These are phyloP conservation scores for Harpalus rufipes DNA, from an alignment of 2,888 invertebrate species.

Conservation along the genomic window DNA sequence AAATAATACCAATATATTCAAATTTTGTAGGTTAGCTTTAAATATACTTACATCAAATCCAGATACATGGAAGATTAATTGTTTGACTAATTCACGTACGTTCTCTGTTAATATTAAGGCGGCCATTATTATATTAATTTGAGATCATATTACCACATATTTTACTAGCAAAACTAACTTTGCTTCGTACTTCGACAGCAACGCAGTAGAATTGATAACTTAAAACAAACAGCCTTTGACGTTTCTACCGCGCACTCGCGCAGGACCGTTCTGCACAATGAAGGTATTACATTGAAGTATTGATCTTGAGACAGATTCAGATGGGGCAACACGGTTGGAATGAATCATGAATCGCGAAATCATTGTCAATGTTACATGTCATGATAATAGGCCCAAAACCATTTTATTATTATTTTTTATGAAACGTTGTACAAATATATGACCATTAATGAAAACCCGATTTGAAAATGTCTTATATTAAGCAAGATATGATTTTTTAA, in stretches of 20 bases:
- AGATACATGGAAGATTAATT: slow-evolving; percentile 71
- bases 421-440: too few species aligned
- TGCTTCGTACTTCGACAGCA: neutral
- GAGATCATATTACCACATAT: slow-evolving; percentile 3
- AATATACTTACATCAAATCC: slow-evolving; percentile 71
- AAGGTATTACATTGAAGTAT: slow-evolving; percentile 47
- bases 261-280: neutral
- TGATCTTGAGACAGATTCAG: slow-evolving; percentile 31
- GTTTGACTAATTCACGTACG: slow-evolving; percentile 69
- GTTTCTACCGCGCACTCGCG: slow-evolving; percentile 52
- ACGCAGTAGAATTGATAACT: slow-evolving; percentile 9
- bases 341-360: neutral
- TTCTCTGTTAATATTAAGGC: slow-evolving; percentile 70
- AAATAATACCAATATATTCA: neutral
- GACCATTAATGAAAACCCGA: too few species aligned
- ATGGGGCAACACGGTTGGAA: slow-evolving; percentile 18
- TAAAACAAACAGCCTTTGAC: slow-evolving; percentile 44
- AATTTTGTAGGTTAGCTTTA: slow-evolving; percentile 65
- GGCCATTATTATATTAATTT: slow-evolving; percentile 69
- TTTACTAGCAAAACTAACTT: neutral
- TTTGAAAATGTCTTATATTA: too few species aligned
- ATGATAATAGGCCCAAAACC: too few species aligned
- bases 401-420: too few species aligned
- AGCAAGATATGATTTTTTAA: too few species aligned
- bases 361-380: too few species aligned